Conservation (phyloP, 37 sponge, comb jelly and placozoan genomes). For the Spongia lamella region DNA sequence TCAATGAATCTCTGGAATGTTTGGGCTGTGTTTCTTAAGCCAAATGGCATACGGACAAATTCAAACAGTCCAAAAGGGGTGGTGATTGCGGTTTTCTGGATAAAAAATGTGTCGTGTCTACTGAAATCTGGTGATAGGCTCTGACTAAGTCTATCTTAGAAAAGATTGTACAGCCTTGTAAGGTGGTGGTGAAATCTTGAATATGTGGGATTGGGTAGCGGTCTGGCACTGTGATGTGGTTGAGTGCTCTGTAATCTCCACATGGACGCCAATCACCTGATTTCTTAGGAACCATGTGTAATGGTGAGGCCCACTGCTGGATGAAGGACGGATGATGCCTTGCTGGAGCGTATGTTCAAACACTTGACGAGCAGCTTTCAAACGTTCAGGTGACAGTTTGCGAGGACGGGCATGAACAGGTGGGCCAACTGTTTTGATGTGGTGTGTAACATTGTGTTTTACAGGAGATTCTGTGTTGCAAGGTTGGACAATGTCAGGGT, state of each 20-base stretch:
- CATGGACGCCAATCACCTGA: constrained; percentile 64
- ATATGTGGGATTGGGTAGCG: constrained; percentile 62
- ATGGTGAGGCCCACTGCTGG: constrained; percentile 50
- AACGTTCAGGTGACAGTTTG: no score
- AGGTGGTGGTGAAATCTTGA: constrained; percentile 38
- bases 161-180: constrained; percentile 11
- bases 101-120: constrained; percentile 3
- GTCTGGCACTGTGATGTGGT: constrained; percentile 41
- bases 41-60: constrained; percentile 37
- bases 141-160: constrained; percentile 13
- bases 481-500: no score
- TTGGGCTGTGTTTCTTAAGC: constrained; percentile 14
- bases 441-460: no score
- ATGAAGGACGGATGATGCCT: neutral
- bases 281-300: constrained; percentile 57
- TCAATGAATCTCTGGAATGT: constrained; percentile 25
- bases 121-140: constrained; percentile 28
- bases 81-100: constrained; percentile 21
- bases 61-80: constrained; percentile 32
- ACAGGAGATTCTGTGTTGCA: no score
- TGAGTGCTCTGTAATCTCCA: constrained; percentile 60
- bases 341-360: no score
- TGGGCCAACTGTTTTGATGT: no score
- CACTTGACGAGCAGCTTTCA: no score
- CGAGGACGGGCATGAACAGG: no score